Evolutionary conservation across 2,888 invertebrate species (phyloP).

Genomic region (Caenorhabditis macrosperma): DNA sequence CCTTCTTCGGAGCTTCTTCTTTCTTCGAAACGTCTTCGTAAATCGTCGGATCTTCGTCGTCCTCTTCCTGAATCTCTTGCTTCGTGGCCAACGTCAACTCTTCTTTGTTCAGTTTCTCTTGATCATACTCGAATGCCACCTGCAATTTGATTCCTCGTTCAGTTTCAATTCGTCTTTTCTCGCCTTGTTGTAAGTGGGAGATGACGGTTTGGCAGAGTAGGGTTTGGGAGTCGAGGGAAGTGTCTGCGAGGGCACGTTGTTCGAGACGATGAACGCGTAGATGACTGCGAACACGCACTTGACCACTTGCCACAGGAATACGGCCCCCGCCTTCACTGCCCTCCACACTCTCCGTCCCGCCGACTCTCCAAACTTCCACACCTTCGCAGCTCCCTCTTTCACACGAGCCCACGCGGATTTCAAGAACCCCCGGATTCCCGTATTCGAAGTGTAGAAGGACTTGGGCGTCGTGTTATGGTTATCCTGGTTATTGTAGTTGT

Average conservation of each 20-base stretch:
- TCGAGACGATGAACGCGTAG: constrained; percentile 47
- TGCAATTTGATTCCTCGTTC: constrained; percentile 3
- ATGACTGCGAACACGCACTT: constrained; percentile 42
- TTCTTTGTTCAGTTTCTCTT: constrained; percentile 34
- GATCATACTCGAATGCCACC: constrained; percentile 51
- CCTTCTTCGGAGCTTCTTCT: constrained; percentile 27
- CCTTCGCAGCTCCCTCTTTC: constrained; percentile 16
- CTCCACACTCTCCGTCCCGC: constrained; percentile 29
- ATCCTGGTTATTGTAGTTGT: constrained; percentile 44
- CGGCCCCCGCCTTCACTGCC: constrained; percentile 12
- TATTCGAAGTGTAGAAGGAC: constrained; percentile 47
- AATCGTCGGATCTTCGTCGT: constrained; percentile 55
- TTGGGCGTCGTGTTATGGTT: constrained; percentile 48
- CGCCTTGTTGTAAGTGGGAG: constrained; percentile 57
- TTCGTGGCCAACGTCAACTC: constrained; percentile 27
- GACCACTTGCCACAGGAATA: constrained; percentile 32
- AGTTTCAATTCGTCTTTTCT: background rate
- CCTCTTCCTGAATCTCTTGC: constrained; percentile 48
- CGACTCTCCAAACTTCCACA: constrained; percentile 32
- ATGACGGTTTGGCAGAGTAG: constrained; percentile 38
- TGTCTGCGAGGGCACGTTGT: constrained; percentile 57
- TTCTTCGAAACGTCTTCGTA: constrained; percentile 44
- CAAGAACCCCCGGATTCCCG: constrained; percentile 49
- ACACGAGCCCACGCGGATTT: constrained; percentile 29
- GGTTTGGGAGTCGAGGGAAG: constrained; percentile 65